Evolutionary conservation across 2,888 invertebrate species (phyloP).

Genomic region (Crematogaster levior): DNA sequence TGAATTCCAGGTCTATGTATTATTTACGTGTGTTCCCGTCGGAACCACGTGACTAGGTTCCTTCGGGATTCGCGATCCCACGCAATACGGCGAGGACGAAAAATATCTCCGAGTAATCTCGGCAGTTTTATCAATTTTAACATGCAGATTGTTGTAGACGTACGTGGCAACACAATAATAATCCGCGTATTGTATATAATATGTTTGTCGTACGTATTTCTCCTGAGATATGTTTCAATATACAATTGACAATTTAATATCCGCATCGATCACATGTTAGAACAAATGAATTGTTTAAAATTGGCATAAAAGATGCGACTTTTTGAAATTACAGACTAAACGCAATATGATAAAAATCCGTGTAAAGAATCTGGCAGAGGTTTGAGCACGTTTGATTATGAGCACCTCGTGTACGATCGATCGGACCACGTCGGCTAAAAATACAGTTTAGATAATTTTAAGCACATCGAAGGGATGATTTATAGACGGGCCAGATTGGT

Average conservation of each 20-base stretch:
- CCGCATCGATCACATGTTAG: neutral
- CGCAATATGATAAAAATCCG: neutral
- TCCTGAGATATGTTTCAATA: neutral
- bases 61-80: constrained; percentile 62
- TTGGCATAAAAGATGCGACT: neutral
- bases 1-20: constrained; percentile 69
- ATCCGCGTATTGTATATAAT: neutral
- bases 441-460: constrained; percentile 47
- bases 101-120: neutral
- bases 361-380: neutral
- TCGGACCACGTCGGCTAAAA: constrained; percentile 11
- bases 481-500: constrained; percentile 40
- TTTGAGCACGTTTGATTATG: constrained; percentile 38
- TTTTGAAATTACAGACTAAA: neutral
- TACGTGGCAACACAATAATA: neutral
- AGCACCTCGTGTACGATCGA: constrained; percentile 22
- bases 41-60: constrained; percentile 64
- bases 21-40: constrained; percentile 60
- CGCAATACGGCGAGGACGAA: constrained; percentile 1
- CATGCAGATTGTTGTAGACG: neutral
- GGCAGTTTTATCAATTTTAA: constrained; percentile 17
- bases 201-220: neutral
- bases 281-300: neutral
- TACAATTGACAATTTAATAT: neutral
- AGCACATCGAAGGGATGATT: constrained; percentile 55